A percentile compares a stretch with the other conserved stretches of the same genome.
phyloP scores from a whole-genome alignment of 2,888 invertebrate species.

The Galeruca laticollis region DNA sequence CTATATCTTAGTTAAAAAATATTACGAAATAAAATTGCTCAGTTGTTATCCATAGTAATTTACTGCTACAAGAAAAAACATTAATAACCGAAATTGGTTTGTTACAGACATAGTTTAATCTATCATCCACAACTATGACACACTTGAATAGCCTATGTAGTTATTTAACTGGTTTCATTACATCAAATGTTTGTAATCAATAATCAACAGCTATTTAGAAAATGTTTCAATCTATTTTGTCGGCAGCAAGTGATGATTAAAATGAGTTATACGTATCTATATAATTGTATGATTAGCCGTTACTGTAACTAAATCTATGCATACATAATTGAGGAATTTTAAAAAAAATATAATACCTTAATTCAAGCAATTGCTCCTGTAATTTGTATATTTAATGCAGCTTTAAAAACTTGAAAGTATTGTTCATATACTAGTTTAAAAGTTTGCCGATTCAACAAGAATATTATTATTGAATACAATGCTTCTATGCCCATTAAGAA shows the following conservation, averaged over 20 bases:
- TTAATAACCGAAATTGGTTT: background rate
- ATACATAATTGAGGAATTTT: background rate
- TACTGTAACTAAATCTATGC: background rate
- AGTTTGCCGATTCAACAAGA: too few species aligned
- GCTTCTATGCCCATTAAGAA: too few species aligned
- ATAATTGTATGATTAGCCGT: constrained; percentile 1
- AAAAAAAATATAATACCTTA: background rate
- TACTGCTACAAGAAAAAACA: background rate
- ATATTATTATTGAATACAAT: too few species aligned
- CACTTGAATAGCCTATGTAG: background rate
- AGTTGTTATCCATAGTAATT: background rate
- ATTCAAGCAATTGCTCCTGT: background rate
- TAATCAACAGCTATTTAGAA: constrained; percentile 3
- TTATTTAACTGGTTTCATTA: background rate
- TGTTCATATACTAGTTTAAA: too few species aligned
- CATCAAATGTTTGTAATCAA: constrained; percentile 6
- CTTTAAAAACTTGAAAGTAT: too few species aligned
- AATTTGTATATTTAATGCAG: background rate
- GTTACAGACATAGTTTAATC: background rate
- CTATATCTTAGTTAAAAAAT: background rate
- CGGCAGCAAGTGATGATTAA: background rate
- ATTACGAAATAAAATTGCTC: background rate
- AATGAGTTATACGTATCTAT: background rate
- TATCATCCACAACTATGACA: constrained; percentile 4
- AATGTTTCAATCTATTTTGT: constrained; percentile 1